These are phyloP conservation scores for Agriotes lineatus DNA, from an alignment of 2,888 invertebrate species.

Conservation along the genomic window DNA sequence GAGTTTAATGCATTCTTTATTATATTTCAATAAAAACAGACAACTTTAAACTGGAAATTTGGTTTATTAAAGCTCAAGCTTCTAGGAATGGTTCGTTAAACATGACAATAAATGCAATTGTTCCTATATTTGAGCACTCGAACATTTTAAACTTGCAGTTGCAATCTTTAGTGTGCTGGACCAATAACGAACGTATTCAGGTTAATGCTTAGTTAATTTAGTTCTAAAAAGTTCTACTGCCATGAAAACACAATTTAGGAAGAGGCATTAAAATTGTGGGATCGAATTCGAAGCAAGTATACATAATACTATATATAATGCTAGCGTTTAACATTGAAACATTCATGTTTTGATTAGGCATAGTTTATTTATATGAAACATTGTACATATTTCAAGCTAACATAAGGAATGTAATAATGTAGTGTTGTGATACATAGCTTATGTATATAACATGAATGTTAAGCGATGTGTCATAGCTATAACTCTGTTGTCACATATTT, in stretches of 20 bases:
- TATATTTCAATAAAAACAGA: neutral
- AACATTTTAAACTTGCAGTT: constrained; percentile 1
- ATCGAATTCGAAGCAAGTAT: constrained; percentile 23
- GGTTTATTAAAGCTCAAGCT: no score
- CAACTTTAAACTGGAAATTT: neutral
- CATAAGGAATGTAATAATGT: constrained; percentile 49
- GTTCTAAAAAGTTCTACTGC: constrained; percentile 31
- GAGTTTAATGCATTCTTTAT: neutral
- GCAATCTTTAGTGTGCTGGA: constrained; percentile 33
- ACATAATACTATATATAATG: constrained; percentile 26
- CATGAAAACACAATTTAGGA: constrained; percentile 22
- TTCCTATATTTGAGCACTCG: constrained; percentile 9
- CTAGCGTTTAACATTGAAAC: constrained; percentile 19
- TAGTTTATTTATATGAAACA: constrained; percentile 36
- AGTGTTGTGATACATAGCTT: constrained; percentile 63
- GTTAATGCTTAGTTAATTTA: constrained; percentile 29
- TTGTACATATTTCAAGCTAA: constrained; percentile 39
- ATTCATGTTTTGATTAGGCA: constrained; percentile 30
- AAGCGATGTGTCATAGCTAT: constrained; percentile 52
- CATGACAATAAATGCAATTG: constrained; percentile 10
- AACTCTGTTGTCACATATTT: constrained; percentile 20
- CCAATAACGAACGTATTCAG: constrained; percentile 36
- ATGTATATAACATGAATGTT: constrained; percentile 59
- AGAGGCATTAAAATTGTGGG: constrained; percentile 6
- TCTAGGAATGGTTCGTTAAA: no score